phyloP scores from a whole-genome alignment of 2,797 vertebrate genomes.

The Crocidura indochinensis region DNA sequence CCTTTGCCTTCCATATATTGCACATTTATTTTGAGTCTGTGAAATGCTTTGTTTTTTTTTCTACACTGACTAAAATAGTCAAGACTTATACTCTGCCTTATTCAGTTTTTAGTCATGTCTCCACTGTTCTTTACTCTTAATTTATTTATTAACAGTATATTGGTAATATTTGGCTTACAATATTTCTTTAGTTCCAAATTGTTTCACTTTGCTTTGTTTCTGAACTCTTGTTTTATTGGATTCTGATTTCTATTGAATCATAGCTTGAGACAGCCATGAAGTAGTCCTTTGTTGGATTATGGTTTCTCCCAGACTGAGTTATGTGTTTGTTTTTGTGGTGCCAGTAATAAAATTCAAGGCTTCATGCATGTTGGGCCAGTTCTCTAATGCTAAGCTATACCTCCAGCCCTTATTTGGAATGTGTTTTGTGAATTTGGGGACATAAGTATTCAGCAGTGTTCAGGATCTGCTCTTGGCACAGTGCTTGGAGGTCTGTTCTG shows the following conservation, averaged over 20 bases:
- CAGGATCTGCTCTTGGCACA: too few species aligned
- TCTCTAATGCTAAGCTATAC: too few species aligned
- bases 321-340: too few species aligned
- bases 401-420: too few species aligned
- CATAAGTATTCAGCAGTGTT: too few species aligned
- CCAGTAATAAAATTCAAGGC: too few species aligned
- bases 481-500: too few species aligned
- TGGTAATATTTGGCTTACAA: background rate
- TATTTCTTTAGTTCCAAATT: slow-evolving; percentile 14
- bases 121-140: background rate
- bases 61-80: background rate
- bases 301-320: slow-evolving; percentile 7
- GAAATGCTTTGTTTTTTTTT: background rate
- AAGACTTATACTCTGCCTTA: slow-evolving; percentile 23
- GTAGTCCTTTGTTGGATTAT: background rate
- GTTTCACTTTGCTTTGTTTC: slow-evolving; percentile 19
- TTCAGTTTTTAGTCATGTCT: slow-evolving; percentile 35
- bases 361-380: too few species aligned
- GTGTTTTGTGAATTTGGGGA: too few species aligned
- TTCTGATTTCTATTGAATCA: background rate
- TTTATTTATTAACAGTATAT: background rate
- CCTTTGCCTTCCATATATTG: slow-evolving; percentile 26
- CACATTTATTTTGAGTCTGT: slow-evolving; percentile 41
- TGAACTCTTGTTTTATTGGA: slow-evolving; percentile 1
- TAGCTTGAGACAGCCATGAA: background rate